phyloP scores from a whole-genome alignment of 2,797 vertebrate species.

The Rhodeus uyekii region DNA sequence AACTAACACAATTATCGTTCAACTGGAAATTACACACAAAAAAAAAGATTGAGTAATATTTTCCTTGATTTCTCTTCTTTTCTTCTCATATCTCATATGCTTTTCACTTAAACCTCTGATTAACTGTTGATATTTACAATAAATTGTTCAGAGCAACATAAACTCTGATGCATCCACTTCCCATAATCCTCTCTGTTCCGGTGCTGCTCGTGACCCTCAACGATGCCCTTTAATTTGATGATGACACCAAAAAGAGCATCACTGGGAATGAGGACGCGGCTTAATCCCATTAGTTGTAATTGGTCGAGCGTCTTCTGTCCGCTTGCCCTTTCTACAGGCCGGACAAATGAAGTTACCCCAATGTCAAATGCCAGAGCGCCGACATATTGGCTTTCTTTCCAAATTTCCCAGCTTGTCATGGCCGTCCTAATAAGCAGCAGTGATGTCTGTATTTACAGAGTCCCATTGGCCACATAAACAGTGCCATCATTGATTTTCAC shows the following conservation, averaged over 20 bases:
- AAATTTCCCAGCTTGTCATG: background rate
- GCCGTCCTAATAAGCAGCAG: background rate
- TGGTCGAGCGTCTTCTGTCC: constrained; percentile 40
- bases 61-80: background rate
- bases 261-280: constrained; percentile 44
- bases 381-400: background rate
- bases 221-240: constrained; percentile 53
- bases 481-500: background rate
- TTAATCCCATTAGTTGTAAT: constrained; percentile 55
- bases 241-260: constrained; percentile 20
- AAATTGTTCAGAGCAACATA: background rate
- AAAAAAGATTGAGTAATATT: background rate
- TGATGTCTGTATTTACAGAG: background rate
- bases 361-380: constrained; percentile 35
- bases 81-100: background rate
- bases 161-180: background rate
- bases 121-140: background rate
- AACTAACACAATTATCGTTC: background rate
- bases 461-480: background rate
- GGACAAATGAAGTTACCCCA: constrained; percentile 42
- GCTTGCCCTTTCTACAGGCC: background rate
- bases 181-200: constrained; percentile 3
- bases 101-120: background rate
- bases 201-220: constrained; percentile 42
- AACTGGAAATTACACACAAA: background rate